These are phyloP conservation scores for Charaxes varanes DNA, from an alignment of 1,140 invertebrate genomes.

Conservation along the genomic window DNA sequence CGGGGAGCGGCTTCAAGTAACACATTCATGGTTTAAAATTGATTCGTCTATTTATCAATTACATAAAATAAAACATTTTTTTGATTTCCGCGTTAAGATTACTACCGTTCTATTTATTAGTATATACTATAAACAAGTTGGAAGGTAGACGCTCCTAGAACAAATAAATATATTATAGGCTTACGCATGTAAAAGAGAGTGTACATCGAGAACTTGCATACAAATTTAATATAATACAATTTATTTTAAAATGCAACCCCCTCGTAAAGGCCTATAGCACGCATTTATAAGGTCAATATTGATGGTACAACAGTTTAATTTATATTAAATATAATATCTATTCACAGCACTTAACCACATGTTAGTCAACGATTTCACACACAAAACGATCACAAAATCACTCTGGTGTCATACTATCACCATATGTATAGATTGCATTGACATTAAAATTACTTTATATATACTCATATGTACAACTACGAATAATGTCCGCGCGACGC, in stretches of 20 bases:
- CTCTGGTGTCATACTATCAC: constrained; percentile 55
- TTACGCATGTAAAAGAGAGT: constrained; percentile 72
- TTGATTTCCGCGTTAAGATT: constrained; percentile 57
- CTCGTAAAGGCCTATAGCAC: constrained; percentile 46
- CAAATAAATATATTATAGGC: constrained; percentile 63
- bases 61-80: constrained; percentile 53
- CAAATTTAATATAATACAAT: constrained; percentile 64
- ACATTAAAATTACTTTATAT: constrained; percentile 51
- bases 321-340: constrained; percentile 68
- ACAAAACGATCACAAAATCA: constrained; percentile 63
- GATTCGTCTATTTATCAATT: constrained; percentile 58
- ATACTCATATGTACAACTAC: constrained; percentile 62
- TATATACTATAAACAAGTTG: constrained; percentile 69
- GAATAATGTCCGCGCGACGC: constrained; percentile 35
- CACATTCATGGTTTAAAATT: constrained; percentile 53
- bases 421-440: constrained; percentile 61
- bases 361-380: constrained; percentile 65
- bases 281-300: constrained; percentile 50
- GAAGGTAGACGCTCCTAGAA: constrained; percentile 61
- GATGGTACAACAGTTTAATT: constrained; percentile 69
- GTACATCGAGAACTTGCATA: constrained; percentile 66
- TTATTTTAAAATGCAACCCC: constrained; percentile 66
- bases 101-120: constrained; percentile 59
- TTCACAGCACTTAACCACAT: constrained; percentile 73
- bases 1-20: constrained; percentile 45